These are phyloP conservation scores for Drosophila hamatofila DNA, from an alignment of 2,888 invertebrate genomes.

Conservation along the genomic window DNA sequence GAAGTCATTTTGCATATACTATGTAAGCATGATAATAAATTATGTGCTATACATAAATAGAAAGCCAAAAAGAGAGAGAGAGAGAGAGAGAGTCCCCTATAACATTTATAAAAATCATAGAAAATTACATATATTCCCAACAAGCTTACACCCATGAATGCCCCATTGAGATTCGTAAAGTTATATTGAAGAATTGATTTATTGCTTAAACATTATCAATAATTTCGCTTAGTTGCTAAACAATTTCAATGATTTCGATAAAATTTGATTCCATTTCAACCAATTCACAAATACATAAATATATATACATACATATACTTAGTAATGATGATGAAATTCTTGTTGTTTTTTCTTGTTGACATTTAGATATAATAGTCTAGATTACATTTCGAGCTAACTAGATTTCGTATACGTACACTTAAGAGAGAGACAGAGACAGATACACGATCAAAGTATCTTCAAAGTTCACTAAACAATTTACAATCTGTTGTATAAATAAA, in stretches of 20 bases:
- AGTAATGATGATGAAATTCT: slow-evolving; percentile 28
- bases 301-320: slow-evolving; percentile 34
- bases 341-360: neutral
- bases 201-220: slow-evolving; percentile 80
- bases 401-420: slow-evolving; percentile 30
- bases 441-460: slow-evolving; percentile 3
- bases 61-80: too few relatives aligned
- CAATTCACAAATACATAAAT: slow-evolving; percentile 46
- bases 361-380: slow-evolving; percentile 1
- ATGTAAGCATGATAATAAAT: too few relatives aligned
- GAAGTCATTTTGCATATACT: too few relatives aligned
- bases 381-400: slow-evolving; percentile 69
- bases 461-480: slow-evolving; percentile 31
- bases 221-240: slow-evolving; percentile 78
- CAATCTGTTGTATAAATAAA: slow-evolving; percentile 45
- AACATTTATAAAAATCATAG: too few relatives aligned
- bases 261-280: slow-evolving; percentile 47
- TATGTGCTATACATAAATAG: too few relatives aligned
- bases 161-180: neutral
- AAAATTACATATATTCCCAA: neutral
- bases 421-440: slow-evolving; percentile 7
- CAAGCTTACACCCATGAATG: neutral
- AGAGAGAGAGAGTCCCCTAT: too few relatives aligned
- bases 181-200: slow-evolving; percentile 75
- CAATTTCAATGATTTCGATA: slow-evolving; percentile 71